Conservation (phyloP, 2,888 invertebrate species). For the Phoenoteleia sp. region DNA sequence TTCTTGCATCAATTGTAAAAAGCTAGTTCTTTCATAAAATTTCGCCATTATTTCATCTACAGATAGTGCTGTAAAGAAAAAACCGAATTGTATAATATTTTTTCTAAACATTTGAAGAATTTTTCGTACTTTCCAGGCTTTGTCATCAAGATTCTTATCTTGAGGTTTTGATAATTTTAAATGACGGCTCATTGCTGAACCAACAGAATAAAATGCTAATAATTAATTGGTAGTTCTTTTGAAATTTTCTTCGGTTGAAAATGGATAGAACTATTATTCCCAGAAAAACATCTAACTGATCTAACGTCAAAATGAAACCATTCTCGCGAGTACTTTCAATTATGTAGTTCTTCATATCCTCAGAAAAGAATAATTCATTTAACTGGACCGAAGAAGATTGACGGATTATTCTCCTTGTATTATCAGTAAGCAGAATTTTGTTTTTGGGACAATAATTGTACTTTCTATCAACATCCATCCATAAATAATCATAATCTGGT, state of each 20-base stretch:
- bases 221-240: constrained; percentile 48
- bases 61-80: constrained; percentile 57
- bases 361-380: constrained; percentile 32
- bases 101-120: constrained; percentile 21
- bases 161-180: background rate
- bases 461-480: constrained; percentile 11
- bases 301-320: background rate
- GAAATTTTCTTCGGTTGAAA: constrained; percentile 40
- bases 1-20: constrained; percentile 49
- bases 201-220: constrained; percentile 24
- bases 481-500: constrained; percentile 7
- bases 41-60: constrained; percentile 65
- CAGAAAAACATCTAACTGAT: constrained; percentile 45
- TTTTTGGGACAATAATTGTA: background rate
- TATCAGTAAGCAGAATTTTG: constrained; percentile 2
- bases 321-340: constrained; percentile 9
- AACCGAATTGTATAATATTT: constrained; percentile 56
- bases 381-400: constrained; percentile 8
- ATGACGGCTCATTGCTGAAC: constrained; percentile 30
- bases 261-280: constrained; percentile 44
- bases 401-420: constrained; percentile 6
- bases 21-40: constrained; percentile 52
- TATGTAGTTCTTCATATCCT: constrained; percentile 12
- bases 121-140: background rate
- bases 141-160: background rate